Conservation (phyloP, 2,113 vertebrate genomes). For the Hypocryptadius cinnamomeus region DNA sequence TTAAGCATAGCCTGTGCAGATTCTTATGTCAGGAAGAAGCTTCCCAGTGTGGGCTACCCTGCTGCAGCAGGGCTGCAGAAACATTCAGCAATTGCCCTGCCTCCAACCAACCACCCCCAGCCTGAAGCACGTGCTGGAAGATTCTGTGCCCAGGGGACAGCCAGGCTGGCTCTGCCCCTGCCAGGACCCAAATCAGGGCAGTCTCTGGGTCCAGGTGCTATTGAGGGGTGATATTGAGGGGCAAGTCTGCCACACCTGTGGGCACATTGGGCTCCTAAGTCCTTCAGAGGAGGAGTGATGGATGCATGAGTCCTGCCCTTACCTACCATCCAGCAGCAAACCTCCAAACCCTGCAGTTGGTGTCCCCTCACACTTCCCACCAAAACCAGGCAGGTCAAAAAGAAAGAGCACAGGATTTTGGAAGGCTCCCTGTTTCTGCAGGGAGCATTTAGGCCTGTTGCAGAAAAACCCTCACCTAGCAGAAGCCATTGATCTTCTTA, state of each 20-base stretch:
- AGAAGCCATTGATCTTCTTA: neutral
- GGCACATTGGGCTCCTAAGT: neutral
- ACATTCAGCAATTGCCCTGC: neutral
- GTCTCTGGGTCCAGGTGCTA: neutral
- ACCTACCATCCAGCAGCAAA: neutral
- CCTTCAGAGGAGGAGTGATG: neutral
- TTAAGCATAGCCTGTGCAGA: neutral
- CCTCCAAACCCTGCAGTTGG: neutral
- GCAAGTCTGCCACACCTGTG: neutral
- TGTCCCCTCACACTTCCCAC: neutral
- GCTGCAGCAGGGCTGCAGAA: neutral
- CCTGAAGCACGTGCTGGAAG: neutral
- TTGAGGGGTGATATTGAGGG: rapidly evolving
- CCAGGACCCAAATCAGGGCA: rapidly evolving
- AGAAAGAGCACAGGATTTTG: neutral
- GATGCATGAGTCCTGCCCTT: neutral
- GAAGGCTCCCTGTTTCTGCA: neutral
- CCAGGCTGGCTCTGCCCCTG: neutral
- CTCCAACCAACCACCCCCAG: neutral
- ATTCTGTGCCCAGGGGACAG: neutral
- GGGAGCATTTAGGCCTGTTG: neutral
- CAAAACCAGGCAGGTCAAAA: neutral
- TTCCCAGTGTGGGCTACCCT: neutral
- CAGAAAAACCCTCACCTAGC: neutral
- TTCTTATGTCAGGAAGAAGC: neutral